These are phyloP conservation scores for Falco concolor DNA, from an alignment of 2,797 vertebrate species.

Conservation along the genomic window DNA sequence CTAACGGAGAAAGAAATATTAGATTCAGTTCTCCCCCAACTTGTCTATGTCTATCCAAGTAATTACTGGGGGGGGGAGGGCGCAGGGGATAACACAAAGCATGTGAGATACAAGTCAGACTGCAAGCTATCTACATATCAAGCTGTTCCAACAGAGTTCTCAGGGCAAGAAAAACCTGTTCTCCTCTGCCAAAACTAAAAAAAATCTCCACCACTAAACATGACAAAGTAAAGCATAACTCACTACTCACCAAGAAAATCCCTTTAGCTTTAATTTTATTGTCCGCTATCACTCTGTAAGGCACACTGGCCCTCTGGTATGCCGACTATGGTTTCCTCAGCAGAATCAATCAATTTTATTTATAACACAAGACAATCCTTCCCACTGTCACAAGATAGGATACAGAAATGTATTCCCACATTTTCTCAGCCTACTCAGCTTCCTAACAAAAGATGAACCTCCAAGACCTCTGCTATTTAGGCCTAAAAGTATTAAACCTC, in stretches of 20 bases:
- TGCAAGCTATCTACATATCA: slow-evolving; percentile 1
- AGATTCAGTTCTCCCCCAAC: not conserved
- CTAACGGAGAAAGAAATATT: not conserved
- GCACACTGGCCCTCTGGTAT: not conserved
- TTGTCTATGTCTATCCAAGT: not conserved
- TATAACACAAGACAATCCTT: not conserved
- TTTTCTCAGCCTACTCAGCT: not conserved
- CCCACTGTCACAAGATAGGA: not conserved
- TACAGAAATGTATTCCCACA: not conserved
- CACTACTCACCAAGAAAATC: not conserved
- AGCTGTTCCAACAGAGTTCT: slow-evolving; percentile 9
- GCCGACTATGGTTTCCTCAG: not conserved
- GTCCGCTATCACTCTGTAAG: not conserved
- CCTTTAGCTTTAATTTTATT: not conserved
- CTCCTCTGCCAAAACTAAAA: slow-evolving; percentile 19
- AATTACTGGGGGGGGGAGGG: not conserved
- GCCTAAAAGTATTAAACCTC: not conserved
- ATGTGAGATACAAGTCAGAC: slow-evolving; percentile 20
- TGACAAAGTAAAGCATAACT: not conserved
- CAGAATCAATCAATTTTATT: not conserved
- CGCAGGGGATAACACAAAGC: not conserved
- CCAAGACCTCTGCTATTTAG: not conserved
- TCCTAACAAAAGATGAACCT: not conserved
- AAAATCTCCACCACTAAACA: not conserved
- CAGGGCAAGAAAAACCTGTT: slow-evolving; percentile 61